phyloP scores from a whole-genome alignment of 92 coral and sea anemone genomes.

The Heliopora coerulea region DNA sequence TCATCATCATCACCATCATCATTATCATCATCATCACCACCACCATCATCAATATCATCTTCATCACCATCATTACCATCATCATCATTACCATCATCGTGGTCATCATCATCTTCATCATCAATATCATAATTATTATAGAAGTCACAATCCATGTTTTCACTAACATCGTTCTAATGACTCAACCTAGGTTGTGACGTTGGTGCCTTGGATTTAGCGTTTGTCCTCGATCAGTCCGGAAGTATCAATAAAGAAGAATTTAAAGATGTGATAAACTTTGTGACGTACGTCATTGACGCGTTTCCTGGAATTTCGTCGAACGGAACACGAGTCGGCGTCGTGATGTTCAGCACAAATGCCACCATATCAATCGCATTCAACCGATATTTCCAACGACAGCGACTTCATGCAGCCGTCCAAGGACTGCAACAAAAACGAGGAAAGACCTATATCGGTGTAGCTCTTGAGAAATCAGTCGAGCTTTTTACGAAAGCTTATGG shows the following conservation, averaged over 20 bases:
- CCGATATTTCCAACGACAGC: slow-evolving; percentile 14
- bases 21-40: too few species aligned
- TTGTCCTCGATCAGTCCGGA: slow-evolving; percentile 23
- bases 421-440: neutral
- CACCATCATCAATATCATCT: too few species aligned
- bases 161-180: neutral
- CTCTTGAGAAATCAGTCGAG: slow-evolving; percentile 17
- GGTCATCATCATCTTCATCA: too few species aligned
- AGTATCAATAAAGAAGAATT: slow-evolving; percentile 24
- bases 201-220: slow-evolving; percentile 25
- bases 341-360: slow-evolving; percentile 21
- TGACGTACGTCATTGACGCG: slow-evolving; percentile 31
- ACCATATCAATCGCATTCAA: slow-evolving; percentile 8
- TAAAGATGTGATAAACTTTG: slow-evolving; percentile 27
- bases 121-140: too few species aligned
- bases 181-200: slow-evolving; percentile 11
- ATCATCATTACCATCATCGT: too few species aligned
- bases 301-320: slow-evolving; percentile 24
- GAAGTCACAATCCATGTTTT: too few species aligned
- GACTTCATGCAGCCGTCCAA: slow-evolving; percentile 15
- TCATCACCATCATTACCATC: too few species aligned
- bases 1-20: too few species aligned
- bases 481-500: slow-evolving; percentile 18
- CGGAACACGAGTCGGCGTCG: slow-evolving; percentile 36
- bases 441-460: slow-evolving; percentile 15